Conservation (phyloP, 2,113 vertebrate species). For the Burhinus bistriatus region DNA sequence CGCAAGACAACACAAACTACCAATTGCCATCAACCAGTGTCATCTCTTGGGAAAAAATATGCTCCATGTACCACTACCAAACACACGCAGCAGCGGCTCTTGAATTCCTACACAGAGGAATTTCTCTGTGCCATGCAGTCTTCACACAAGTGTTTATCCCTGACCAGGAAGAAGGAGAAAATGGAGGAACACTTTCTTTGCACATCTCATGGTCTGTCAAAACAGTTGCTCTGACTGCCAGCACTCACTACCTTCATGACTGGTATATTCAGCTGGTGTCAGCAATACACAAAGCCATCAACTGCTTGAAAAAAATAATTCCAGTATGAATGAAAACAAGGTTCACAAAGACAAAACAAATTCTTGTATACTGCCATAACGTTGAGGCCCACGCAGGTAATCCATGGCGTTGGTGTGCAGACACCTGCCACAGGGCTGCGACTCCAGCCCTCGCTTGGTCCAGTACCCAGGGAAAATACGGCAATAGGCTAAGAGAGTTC, state of each 20-base stretch:
- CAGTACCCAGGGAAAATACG: not conserved
- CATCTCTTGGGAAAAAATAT: not conserved
- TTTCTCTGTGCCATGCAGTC: not conserved
- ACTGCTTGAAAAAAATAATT: not conserved
- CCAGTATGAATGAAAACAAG: not conserved
- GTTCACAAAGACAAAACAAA: not conserved
- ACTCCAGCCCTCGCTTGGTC: not conserved
- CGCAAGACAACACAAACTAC: not conserved
- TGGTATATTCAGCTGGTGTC: not conserved
- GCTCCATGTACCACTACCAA: not conserved
- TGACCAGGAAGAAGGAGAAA: not conserved
- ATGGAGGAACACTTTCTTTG: conserved; percentile 12
- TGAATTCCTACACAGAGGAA: not conserved
- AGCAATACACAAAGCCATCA: not conserved
- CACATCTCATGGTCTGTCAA: conserved; percentile 3
- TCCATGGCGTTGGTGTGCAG: not conserved
- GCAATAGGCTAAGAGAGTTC: not conserved
- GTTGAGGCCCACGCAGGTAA: not conserved
- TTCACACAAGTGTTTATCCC: not conserved
- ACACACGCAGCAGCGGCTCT: not conserved
- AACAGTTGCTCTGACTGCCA: conserved; percentile 4
- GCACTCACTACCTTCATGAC: not conserved
- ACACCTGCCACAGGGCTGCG: not conserved
- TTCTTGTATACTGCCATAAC: not conserved
- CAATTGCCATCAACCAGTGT: not conserved